These are phyloP conservation scores for Tiaroga cobitis DNA, from an alignment of 2,797 vertebrate genomes.

Conservation along the genomic window DNA sequence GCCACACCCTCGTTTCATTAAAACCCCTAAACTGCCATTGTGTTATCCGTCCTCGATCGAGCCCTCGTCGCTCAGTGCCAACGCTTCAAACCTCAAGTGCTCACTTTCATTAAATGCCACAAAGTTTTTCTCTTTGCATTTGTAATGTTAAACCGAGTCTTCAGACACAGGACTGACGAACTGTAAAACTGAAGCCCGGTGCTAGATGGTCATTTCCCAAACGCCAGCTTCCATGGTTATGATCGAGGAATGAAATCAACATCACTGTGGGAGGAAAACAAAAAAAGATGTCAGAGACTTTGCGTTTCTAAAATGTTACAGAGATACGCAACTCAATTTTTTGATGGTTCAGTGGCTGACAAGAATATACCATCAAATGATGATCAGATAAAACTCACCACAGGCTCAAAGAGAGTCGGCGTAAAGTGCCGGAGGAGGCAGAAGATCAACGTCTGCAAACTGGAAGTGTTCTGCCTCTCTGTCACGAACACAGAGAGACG, in stretches of 20 bases:
- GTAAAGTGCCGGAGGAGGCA: conserved; percentile 77
- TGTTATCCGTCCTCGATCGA: neutral
- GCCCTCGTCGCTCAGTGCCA: neutral
- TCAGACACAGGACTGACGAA: neutral
- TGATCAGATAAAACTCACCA: neutral
- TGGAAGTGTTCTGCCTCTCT: conserved; percentile 74
- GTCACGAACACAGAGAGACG: conserved; percentile 40
- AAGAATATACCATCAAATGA: neutral
- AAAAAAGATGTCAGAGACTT: neutral
- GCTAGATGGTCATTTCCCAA: neutral
- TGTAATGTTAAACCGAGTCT: neutral
- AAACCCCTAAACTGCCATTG: neutral
- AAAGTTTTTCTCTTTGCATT: neutral
- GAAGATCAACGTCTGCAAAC: conserved; percentile 72
- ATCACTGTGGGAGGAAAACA: neutral
- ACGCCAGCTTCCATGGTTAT: neutral
- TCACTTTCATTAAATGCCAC: neutral
- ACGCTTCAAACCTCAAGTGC: neutral
- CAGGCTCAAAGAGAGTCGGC: conserved; percentile 71
- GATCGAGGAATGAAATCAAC: neutral
- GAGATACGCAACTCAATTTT: neutral
- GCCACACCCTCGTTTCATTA: neutral
- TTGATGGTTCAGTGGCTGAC: neutral
- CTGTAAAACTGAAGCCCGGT: neutral
- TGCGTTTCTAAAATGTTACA: neutral